Evolutionary conservation across 2,113 vertebrate genomes (phyloP), one percentile per base, ranked within the genome.

Genomic region (Toxotes jaculatrix): DNA sequence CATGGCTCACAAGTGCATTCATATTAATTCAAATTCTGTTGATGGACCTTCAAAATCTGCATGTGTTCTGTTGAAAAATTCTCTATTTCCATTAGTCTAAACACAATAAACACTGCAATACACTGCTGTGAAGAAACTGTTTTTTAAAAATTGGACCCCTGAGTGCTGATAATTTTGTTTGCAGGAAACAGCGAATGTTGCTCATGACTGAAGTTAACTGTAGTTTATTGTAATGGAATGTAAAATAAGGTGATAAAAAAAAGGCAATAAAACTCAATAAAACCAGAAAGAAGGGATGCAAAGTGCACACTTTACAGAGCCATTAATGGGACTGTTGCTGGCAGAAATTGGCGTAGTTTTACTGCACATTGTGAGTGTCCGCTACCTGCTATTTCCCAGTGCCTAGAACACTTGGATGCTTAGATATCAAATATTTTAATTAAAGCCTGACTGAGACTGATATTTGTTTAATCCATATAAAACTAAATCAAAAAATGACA

Each of bases 161-260:
- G 51, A 67, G 75, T 61, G 55, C 32, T 34, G 16, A 71, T 82
- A 82, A 77, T 84, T 51, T 75, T 75, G 47, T 80, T 79, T 75
- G 47, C 40, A 77, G 40, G 62, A 89, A 91, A 85, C 61, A 49
- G 42, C 12, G 5, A 72, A 36, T 51, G 64, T 74, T 60, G 56
- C 63, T 73, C 63, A 57, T 76, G 45, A 78, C 34, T 59, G 45
- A 57, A 82, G 81, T 61, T 84, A 86, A 91, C 70, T 75, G 70
- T 40, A 79, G 61, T 89, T 89, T 81, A 87, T 55, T 77, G 55
- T 84, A 84, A 88, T 84, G 53, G 81, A 64, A 82, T 47, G 53
- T 59, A 63, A 72, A 86, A 83, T 83, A 83, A 49, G 63, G 84
- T 55, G 74, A 86, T 91, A 82, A 85, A 91, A 27, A 27, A 87